Percentiles rank a stretch among this genome's conserved stretches.
phyloP scores from a whole-genome alignment of 2,797 vertebrate species.

The Okamejei kenojei region DNA sequence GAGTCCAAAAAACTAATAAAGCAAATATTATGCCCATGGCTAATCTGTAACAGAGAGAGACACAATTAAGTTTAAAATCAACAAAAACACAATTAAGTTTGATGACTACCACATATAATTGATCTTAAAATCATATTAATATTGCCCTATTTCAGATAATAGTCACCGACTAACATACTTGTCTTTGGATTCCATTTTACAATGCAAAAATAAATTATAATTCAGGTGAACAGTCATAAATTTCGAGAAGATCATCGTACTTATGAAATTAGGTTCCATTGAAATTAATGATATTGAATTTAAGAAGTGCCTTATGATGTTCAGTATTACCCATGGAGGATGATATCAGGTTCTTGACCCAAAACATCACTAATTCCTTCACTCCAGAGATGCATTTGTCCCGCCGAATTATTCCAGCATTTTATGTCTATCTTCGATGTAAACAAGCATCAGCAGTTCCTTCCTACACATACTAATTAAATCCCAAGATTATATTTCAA shows the following conservation, averaged over 20 bases:
- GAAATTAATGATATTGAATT: too few species aligned
- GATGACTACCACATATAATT: not conserved
- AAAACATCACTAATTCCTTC: too few species aligned
- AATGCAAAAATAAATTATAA: not conserved
- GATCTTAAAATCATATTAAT: not conserved
- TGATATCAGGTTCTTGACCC: too few species aligned
- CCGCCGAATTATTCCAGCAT: too few species aligned
- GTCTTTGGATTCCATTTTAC: not conserved
- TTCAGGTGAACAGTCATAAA: not conserved
- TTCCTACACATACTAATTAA: not conserved
- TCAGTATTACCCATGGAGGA: too few species aligned
- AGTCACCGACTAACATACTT: not conserved
- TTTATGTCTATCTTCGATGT: too few species aligned
- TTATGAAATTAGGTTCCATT: too few species aligned
- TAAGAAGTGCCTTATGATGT: too few species aligned
- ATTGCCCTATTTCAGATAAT: not conserved
- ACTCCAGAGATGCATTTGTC: too few species aligned
- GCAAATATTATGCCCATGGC: slow-evolving; percentile 83
- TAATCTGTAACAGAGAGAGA: slow-evolving; percentile 60
- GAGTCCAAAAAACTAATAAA: slow-evolving; percentile 91
- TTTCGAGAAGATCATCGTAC: too few species aligned
- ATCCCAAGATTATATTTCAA: not conserved
- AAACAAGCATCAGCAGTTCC: too few species aligned
- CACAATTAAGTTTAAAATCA: slow-evolving; percentile 30
- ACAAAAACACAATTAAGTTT: slow-evolving; percentile 18